phyloP scores from a whole-genome alignment of 2,888 invertebrate genomes.

The Enchytraeus crypticus region DNA sequence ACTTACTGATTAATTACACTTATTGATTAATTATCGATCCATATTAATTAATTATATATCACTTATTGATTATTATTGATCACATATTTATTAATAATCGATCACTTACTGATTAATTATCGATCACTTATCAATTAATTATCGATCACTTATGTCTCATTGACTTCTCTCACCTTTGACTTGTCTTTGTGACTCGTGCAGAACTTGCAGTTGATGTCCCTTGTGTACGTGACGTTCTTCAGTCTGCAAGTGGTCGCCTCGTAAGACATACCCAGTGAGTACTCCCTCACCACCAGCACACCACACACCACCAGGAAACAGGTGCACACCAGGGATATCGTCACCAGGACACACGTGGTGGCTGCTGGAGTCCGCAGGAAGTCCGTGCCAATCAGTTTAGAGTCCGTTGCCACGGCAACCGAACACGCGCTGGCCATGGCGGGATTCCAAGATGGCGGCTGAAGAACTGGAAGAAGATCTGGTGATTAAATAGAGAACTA shows the following conservation, averaged over 20 bases:
- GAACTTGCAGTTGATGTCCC: conserved; percentile 16
- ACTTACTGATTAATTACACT: too few species aligned
- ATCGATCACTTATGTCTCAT: too few species aligned
- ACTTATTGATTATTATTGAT: too few species aligned
- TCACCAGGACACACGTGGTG: conserved; percentile 25
- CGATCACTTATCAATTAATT: too few species aligned
- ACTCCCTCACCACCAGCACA: conserved; percentile 27
- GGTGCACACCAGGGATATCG: conserved; percentile 22
- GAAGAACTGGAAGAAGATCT: too few species aligned
- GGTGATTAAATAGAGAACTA: too few species aligned
- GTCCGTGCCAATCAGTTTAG: conserved; percentile 5
- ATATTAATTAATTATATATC: too few species aligned
- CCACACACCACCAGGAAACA: conserved; percentile 27
- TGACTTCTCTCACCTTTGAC: too few species aligned
- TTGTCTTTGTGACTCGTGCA: conserved; percentile 19
- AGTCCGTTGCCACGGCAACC: conserved; percentile 12
- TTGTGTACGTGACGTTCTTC: conserved; percentile 2
- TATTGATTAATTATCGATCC: too few species aligned
- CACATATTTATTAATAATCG: too few species aligned
- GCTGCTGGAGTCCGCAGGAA: conserved; percentile 13
- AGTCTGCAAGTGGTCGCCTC: conserved; percentile 11
- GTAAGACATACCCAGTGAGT: conserved; percentile 20
- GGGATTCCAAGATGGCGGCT: too few species aligned
- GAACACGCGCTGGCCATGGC: conserved; percentile 15
- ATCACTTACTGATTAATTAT: too few species aligned